Base-by-base conservation (phyloP, 2,113 vertebrate species). In the Oryzias melastigma region DNA sequence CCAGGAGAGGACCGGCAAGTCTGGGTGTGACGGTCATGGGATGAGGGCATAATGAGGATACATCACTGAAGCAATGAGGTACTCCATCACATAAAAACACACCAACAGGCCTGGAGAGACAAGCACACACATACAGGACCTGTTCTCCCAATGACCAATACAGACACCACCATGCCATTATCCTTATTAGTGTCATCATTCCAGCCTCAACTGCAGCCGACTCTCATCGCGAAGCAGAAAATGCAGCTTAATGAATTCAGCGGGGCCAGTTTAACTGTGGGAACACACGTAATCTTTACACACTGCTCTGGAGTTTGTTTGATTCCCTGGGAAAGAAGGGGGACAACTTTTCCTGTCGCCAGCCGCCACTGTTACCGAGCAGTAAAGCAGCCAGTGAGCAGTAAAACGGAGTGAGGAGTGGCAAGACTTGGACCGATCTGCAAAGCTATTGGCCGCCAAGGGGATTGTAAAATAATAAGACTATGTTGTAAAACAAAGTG, bases 391-490 rank as follows among this genome's bases (percentile, higher is more conserved):
- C 83, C 69, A 67, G 73, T 4, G 58, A 83, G 85, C 61, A 80
- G 84, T 92, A 90, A 92, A 91, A 88, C 74, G 84, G 88, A 91
- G 89, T 58, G 82, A 89, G 81, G 83, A 88, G 85, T 62, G 76
- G 82, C 84, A 73, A 85, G 80, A 85, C 71, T 74, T 88, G 90
- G 86, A 84, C 85, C 46, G 81, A 82, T 80, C 75, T 79, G 81
- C 79, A 80, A 83, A 86, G 81, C 78, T 69, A 72, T 81, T 86
- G 84, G 83, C 86, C 75, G 78, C 71, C 48, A 49, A 58, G 76
- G 72, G 61, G 50, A 65, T 77, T 52, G 54, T 90, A 90, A 91
- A 92, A 91, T 84, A 88, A 88, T 85, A 87, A 89, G 73, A 59
- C 77, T 61, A 50, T 10, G 60, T 80, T 71, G 58, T 91, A 90